Conservation (phyloP, 2,797 vertebrate species). For the Acrocephalus scirpaceus region DNA sequence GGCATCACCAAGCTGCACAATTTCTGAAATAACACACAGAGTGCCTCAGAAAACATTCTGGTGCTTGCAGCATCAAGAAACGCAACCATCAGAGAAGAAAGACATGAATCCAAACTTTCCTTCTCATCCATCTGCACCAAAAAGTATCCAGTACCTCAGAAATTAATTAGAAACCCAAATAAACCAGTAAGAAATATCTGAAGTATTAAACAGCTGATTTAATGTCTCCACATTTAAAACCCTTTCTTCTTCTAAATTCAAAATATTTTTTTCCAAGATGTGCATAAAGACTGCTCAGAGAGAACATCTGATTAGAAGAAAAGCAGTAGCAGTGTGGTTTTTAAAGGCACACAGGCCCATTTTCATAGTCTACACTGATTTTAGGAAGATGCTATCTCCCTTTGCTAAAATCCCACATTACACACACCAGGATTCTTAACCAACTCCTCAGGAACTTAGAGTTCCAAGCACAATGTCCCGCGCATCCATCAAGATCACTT, state of each 20-base stretch:
- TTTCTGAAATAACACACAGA: neutral
- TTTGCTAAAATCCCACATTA: neutral
- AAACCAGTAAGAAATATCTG: neutral
- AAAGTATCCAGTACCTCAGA: neutral
- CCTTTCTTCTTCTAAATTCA: neutral
- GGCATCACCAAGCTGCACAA: neutral
- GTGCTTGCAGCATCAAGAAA: neutral
- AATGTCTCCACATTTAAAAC: neutral
- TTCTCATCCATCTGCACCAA: neutral
- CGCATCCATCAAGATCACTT: accelerated
- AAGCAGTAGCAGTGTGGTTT: neutral
- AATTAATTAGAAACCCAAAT: neutral
- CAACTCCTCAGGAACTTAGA: neutral
- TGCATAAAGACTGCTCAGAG: neutral
- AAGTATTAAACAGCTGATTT: neutral
- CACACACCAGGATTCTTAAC: neutral
- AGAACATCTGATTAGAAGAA: neutral
- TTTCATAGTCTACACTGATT: neutral
- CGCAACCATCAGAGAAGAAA: neutral
- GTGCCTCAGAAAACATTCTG: neutral
- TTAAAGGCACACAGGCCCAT: neutral
- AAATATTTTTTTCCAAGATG: neutral
- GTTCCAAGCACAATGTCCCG: neutral
- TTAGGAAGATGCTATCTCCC: neutral
- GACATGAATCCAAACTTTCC: neutral